These are phyloP conservation scores for Trichomalopsis sarcophagae DNA, from an alignment of 1,140 invertebrate genomes.

Conservation along the genomic window DNA sequence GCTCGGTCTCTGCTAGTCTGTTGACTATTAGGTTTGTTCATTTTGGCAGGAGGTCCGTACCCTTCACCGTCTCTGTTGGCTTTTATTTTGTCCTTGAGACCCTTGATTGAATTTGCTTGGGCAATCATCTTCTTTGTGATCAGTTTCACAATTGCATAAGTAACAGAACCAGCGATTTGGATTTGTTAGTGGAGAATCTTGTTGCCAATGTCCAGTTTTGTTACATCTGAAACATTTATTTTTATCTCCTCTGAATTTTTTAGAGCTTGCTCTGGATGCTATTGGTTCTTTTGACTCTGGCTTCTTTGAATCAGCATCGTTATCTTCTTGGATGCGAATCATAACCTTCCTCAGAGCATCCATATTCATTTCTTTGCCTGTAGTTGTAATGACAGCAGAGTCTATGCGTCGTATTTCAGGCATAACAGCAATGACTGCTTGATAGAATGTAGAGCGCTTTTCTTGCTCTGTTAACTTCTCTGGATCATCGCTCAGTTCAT, in stretches of 20 bases:
- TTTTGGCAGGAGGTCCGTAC: slow-evolving; percentile 45
- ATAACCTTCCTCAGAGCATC: slow-evolving; percentile 49
- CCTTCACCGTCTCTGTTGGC: slow-evolving; percentile 17
- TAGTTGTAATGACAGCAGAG: slow-evolving; percentile 38
- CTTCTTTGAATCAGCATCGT: slow-evolving; percentile 34
- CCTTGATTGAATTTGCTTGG: not conserved
- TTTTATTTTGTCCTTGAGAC: slow-evolving; percentile 47
- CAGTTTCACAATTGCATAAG: slow-evolving; percentile 44
- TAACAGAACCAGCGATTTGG: slow-evolving; percentile 53
- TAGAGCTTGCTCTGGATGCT: slow-evolving; percentile 34
- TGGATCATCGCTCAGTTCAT: slow-evolving; percentile 55
- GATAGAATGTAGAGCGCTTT: slow-evolving; percentile 57
- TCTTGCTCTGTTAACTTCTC: slow-evolving; percentile 54
- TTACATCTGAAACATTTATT: slow-evolving; percentile 52
- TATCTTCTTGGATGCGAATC: slow-evolving; percentile 44
- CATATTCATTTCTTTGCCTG: slow-evolving; percentile 43
- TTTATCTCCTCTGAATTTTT: slow-evolving; percentile 28
- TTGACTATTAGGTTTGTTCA: slow-evolving; percentile 8
- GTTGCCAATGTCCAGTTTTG: slow-evolving; percentile 49
- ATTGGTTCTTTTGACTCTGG: slow-evolving; percentile 39
- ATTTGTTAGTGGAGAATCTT: slow-evolving; percentile 45
- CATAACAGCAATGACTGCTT: slow-evolving; percentile 51
- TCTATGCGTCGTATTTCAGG: slow-evolving; percentile 53
- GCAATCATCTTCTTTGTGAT: slow-evolving; percentile 53
- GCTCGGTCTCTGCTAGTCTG: slow-evolving; percentile 28